Base-by-base conservation (phyloP, 1,140 invertebrate species). In the Aphaenogaster floridana region DNA sequence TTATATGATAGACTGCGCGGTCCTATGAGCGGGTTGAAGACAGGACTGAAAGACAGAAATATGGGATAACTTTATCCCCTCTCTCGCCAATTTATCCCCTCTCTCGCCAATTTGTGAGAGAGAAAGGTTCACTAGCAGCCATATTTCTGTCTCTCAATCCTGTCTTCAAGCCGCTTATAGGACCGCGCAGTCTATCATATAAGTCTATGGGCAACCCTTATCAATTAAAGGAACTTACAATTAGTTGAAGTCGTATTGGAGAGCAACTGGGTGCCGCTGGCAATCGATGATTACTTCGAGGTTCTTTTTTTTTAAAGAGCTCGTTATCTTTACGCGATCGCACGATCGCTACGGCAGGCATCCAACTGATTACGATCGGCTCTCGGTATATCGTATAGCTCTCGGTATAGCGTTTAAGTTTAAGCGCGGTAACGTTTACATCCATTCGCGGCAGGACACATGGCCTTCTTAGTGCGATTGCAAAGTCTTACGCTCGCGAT, bases 381-480 rank as follows among this genome's bases (percentile, higher is more conserved):
- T 45, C n/a, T 21, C 2, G 8, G 66, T 68, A 28, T 28, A 28
- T 28, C 28, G 4, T 64, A 36, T 66, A 66, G 28, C 28, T 28
- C 28, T 34, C 36, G 36, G 57, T 39, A 28, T 28, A 28, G n/a
- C n/a, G 6, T 34, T 34, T 36, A 42, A 54, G 36, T 74, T 50
- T 84, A 84, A 83, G 2, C 42, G 9, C 28, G 17, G 34, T 11
- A 39, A 39, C 28, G 13, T 61, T 61, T 48, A 63, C n/a, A 59
- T 77, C n/a, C 52, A 76, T 86, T 80, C n/a, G 42, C 74, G 54
- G 64, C 57, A 17, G 45, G 76, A 88, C 57, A 13, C 11, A 64
- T 45, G 64, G 42, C 50, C 77, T 90, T 61, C 57, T 45, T 36
- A 50, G 3, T 9, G 3, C 13, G 88, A 78, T 79, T 84, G 88